Base-by-base conservation (phyloP, 2,113 vertebrate species). In the Protomyctophum bolini region DNA sequence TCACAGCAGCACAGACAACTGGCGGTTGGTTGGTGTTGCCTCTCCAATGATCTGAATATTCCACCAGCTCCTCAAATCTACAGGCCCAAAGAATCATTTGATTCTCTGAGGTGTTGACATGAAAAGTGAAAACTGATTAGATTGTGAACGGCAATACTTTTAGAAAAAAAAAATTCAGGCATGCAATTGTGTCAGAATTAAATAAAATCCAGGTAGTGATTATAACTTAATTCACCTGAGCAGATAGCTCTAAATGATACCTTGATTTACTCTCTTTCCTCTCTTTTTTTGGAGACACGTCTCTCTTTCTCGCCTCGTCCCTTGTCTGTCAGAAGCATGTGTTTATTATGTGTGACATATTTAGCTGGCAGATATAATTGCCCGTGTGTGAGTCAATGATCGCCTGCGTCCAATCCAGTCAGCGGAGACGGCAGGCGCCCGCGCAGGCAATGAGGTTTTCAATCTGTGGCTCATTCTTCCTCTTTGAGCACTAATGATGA, bases 331-430 rank as follows among this genome's bases (percentile, higher is more conserved):
- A 86, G 73, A 79, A 86, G 76, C 77, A 77, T 81, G 76, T 88
- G 81, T 90, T 91, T 89, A 86, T 91, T 83, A 75, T 72, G 70
- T 88, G 83, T 88, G 87, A 90, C 88, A 89, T 91, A 88, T 90
- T 89, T 87, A 88, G 86, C 88, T 79, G 82, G 78, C 83, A 87
- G 82, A 91, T 91, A 86, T 91, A 89, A 91, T 91, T 85, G 82
- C 77, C 72, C 21, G 21, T 73, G 63, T 76, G 76, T 56, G 70
- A 85, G 82, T 75, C 83, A 87, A 79, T 88, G 87, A 88, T 88
- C 61, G 83, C 67, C 83, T 83, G 75, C 68, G 63, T 85, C 85
- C 81, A 83, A 81, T 80, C 81, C 79, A 82, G 84, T 86, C 81
- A 79, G 77, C 68, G 74, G 75, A 86, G 83, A 82, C 75, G 66